These are phyloP conservation scores for Todiramphus saurophagus DNA, from an alignment of 2,113 vertebrate species.

Conservation along the genomic window DNA sequence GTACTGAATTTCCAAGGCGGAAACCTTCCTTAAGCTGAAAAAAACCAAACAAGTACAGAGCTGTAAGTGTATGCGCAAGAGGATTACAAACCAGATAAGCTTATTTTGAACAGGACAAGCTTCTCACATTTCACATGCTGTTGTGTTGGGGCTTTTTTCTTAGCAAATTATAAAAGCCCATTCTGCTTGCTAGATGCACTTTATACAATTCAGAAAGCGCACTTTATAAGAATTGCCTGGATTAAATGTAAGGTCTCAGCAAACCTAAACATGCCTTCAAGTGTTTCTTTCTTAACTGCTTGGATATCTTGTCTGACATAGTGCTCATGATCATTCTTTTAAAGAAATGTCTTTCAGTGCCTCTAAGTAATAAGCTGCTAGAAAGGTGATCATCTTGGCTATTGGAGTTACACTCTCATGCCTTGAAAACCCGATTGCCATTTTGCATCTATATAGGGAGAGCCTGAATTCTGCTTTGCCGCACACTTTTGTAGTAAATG, in stretches of 20 bases:
- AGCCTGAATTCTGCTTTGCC: not conserved
- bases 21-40: conserved; percentile 2
- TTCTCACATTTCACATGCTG: not conserved
- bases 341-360: not conserved
- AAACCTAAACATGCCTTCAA: not conserved
- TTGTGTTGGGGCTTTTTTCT: not conserved
- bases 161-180: not conserved
- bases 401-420: not conserved
- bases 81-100: not conserved
- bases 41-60: not conserved
- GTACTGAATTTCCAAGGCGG: not conserved
- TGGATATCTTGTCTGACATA: not conserved
- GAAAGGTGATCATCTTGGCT: conserved; percentile 22
- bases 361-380: conserved; percentile 10
- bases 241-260: not conserved
- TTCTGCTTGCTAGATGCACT: not conserved
- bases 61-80: not conserved
- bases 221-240: not conserved
- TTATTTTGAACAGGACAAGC: not conserved
- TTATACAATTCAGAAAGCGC: not conserved
- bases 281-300: conserved; percentile 4
- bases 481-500: not conserved
- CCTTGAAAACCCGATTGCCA: not conserved
- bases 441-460: not conserved
- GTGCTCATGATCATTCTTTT: not conserved